A percentile compares a stretch with the other conserved stretches of the same genome.
phyloP scores from a whole-genome alignment of 1,140 invertebrate species.

The Planococcus citri region DNA sequence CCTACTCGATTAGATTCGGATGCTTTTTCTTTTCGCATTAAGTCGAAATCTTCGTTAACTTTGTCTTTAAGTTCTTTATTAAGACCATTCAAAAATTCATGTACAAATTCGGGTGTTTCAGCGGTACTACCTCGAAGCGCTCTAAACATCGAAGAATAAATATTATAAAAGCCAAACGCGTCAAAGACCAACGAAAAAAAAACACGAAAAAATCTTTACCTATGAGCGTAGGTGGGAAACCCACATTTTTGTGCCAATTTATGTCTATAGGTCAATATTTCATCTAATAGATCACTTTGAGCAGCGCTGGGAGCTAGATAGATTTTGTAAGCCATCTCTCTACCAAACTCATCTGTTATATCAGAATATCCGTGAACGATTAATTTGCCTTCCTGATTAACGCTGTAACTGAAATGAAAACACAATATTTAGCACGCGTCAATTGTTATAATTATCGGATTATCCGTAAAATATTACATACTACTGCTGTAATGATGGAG shows the following conservation, averaged over 20 bases:
- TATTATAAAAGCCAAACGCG: constrained; percentile 12
- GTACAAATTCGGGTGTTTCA: constrained; percentile 62
- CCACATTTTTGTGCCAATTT: constrained; percentile 72
- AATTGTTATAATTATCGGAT: constrained; percentile 4
- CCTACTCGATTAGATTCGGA: constrained; percentile 33
- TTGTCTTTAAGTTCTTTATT: constrained; percentile 49
- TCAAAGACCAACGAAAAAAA: constrained; percentile 19
- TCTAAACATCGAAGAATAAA: constrained; percentile 36
- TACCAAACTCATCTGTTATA: constrained; percentile 56
- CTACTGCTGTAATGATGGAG: constrained; percentile 60
- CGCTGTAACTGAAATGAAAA: constrained; percentile 48
- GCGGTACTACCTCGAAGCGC: constrained; percentile 78
- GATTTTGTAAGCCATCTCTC: constrained; percentile 79
- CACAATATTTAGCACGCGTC: background rate
- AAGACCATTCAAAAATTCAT: constrained; percentile 65
- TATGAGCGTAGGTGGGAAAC: constrained; percentile 75
- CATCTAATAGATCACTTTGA: constrained; percentile 61
- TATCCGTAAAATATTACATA: constrained; percentile 27
- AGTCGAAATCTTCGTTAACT: constrained; percentile 54
- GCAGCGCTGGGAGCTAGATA: constrained; percentile 65
- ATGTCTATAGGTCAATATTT: constrained; percentile 58
- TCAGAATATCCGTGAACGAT: constrained; percentile 72
- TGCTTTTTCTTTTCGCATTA: constrained; percentile 62
- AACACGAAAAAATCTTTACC: constrained; percentile 35
- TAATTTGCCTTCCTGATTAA: constrained; percentile 54